phyloP scores from a whole-genome alignment of 2,888 invertebrate genomes.

The Pheosia gnoma region DNA sequence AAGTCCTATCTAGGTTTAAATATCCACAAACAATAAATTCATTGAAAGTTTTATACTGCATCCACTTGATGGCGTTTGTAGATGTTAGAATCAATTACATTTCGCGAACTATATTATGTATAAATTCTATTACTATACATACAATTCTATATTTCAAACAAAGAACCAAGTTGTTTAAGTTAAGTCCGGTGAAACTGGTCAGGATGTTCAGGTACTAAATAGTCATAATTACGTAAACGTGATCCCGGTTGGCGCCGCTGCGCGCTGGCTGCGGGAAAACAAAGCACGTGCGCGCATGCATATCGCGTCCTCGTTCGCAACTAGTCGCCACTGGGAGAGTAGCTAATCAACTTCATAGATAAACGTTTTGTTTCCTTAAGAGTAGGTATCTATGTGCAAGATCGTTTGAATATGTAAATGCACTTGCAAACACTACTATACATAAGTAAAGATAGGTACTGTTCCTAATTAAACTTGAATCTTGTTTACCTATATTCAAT shows the following conservation, averaged over 20 bases:
- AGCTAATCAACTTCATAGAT: conserved; percentile 14
- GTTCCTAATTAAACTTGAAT: too few species aligned
- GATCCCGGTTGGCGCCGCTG: conserved; percentile 18
- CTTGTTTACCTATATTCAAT: too few species aligned
- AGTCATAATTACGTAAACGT: conserved; percentile 32
- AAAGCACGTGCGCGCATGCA: conserved; percentile 4
- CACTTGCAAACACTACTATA: background rate
- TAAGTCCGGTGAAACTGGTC: conserved; percentile 10
- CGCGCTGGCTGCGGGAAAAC: conserved; percentile 7
- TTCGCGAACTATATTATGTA: too few species aligned
- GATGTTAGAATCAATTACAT: too few species aligned
- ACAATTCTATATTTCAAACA: background rate
- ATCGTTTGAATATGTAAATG: conserved; percentile 6
- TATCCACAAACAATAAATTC: too few species aligned
- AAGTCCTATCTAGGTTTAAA: too few species aligned
- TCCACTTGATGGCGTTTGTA: too few species aligned
- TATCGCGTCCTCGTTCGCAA: conserved; percentile 1
- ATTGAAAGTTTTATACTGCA: too few species aligned
- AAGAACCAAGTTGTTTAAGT: background rate
- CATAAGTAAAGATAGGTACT: background rate
- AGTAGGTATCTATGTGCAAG: background rate
- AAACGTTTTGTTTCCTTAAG: conserved; percentile 8
- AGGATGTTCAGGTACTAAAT: conserved; percentile 22
- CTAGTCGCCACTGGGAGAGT: background rate
- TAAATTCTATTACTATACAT: too few species aligned